Percentiles rank a stretch among this genome's conserved stretches.
Conservation (phyloP, 2,888 invertebrate genomes). For the Silvanus unidentatus region DNA sequence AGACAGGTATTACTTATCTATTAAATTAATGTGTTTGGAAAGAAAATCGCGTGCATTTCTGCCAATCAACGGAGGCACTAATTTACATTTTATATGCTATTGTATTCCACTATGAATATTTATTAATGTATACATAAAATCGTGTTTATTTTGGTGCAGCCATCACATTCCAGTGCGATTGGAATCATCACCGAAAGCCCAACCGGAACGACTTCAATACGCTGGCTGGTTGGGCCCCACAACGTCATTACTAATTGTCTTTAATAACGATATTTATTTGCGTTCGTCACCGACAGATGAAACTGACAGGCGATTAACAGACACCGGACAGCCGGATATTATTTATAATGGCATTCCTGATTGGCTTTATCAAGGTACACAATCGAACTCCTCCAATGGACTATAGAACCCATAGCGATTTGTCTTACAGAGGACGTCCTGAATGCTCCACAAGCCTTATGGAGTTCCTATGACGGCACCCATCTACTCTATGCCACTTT, state of each 20-base stretch:
- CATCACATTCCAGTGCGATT: constrained; percentile 81
- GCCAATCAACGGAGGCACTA: constrained; percentile 2
- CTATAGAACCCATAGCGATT: too few relatives aligned
- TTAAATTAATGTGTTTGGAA: constrained; percentile 21
- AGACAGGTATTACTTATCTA: constrained; percentile 26
- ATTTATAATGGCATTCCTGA: constrained; percentile 92
- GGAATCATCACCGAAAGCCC: constrained; percentile 64
- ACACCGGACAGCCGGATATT: constrained; percentile 69
- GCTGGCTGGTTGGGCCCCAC: constrained; percentile 78
- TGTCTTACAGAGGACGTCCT: constrained; percentile 74
- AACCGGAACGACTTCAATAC: constrained; percentile 71
- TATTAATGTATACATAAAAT: neutral
- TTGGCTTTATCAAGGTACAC: constrained; percentile 94
- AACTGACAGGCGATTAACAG: constrained; percentile 64
- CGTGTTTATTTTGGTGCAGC: constrained; percentile 43
- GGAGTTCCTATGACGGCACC: constrained; percentile 79
- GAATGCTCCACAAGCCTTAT: constrained; percentile 72
- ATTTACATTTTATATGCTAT: neutral
- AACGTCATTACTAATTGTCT: constrained; percentile 71
- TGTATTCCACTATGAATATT: neutral
- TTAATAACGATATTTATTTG: constrained; percentile 85
- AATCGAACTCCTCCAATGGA: too few relatives aligned
- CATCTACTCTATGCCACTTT: constrained; percentile 81
- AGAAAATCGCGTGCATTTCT: constrained; percentile 26
- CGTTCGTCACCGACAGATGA: constrained; percentile 66